phyloP scores from a whole-genome alignment of 2,888 invertebrate genomes.

The Cataglyphis rosenhaueri region DNA sequence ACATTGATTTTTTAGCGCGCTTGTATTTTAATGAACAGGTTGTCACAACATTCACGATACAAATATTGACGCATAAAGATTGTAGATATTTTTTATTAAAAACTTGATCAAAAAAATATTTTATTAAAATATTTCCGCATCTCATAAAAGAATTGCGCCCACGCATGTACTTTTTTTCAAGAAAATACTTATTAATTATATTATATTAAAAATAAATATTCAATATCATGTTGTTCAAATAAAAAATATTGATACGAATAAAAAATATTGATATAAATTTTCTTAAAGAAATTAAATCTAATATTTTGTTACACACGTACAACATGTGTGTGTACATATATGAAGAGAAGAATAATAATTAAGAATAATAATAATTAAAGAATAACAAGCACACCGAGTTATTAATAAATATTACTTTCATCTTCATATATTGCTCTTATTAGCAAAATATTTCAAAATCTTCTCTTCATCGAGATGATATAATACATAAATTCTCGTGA shows the following conservation, averaged over 20 bases:
- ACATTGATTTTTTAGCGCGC: background rate
- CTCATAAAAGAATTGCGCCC: no score
- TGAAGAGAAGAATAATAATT: background rate
- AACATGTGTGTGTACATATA: background rate
- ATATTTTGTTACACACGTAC: background rate
- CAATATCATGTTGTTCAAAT: background rate
- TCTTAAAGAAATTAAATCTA: background rate
- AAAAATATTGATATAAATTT: background rate
- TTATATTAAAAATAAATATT: constrained; percentile 2
- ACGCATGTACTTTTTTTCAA: background rate
- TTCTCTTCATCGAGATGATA: background rate
- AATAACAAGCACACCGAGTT: background rate
- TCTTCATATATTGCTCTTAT: background rate
- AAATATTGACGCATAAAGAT: background rate
- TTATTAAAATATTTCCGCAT: background rate
- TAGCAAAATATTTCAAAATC: background rate
- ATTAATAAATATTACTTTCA: constrained; percentile 1
- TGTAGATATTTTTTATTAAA: background rate
- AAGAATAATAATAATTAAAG: no score
- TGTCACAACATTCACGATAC: background rate
- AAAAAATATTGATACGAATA: background rate
- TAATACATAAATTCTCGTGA: background rate
- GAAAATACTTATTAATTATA: background rate
- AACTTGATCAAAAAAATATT: background rate
- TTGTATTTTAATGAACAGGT: background rate